Percentiles rank a stretch among this genome's conserved stretches.
Evolutionary conservation across 37 sponge, comb jelly and placozoan species (phyloP).

Genomic region (Halisarca cf. caerulea): DNA sequence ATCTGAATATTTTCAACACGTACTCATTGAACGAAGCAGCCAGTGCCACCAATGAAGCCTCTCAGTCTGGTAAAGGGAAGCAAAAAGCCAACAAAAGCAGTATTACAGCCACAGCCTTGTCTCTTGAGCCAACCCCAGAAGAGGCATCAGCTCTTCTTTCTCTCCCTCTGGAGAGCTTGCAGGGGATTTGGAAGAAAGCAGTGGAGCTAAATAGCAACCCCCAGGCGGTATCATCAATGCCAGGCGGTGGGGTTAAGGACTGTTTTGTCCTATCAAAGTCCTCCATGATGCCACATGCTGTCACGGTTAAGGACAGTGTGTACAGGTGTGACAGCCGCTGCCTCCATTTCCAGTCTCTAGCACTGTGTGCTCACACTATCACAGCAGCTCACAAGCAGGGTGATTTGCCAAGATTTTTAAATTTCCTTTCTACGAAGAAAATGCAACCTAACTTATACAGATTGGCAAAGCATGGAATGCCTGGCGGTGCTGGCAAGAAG

Average conservation of each 20-base stretch:
- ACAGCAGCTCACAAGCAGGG: neutral
- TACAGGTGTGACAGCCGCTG: neutral
- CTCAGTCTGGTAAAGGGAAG: neutral
- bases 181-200: neutral
- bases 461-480: constrained; percentile 21
- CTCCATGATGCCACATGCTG: neutral
- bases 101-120: neutral
- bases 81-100: neutral
- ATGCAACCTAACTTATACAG: neutral
- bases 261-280: neutral
- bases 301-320: neutral
- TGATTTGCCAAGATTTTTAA: neutral
- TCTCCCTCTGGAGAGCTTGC: neutral
- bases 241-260: neutral
- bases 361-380: neutral
- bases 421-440: neutral
- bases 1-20: neutral
- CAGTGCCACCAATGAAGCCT: neutral
- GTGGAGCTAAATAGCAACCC: neutral
- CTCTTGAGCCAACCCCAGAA: neutral
- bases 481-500: constrained; percentile 20
- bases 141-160: neutral
- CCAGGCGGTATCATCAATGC: neutral
- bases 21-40: too few relatives aligned
- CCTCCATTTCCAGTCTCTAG: neutral